Base-by-base conservation (phyloP, 2,797 vertebrate genomes). In the Aeoliscus strigatus region DNA sequence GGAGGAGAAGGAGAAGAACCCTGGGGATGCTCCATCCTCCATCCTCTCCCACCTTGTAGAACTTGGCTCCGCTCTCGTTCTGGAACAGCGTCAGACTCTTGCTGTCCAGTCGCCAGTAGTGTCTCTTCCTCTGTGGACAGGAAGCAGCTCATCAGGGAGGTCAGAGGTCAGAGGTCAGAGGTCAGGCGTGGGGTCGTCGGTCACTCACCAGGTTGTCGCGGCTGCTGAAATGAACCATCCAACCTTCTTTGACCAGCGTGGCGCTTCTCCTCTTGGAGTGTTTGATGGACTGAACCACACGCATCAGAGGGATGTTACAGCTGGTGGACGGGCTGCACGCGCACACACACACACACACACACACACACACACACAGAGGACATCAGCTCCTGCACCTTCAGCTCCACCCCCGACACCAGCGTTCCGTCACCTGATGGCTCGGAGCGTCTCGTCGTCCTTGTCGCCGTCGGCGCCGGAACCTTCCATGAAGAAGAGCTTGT, bases 391-490 rank as follows among this genome's bases (percentile, higher is more conserved):
- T 21, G n/a, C n/a, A n/a, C n/a, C n/a, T n/a, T n/a, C n/a, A n/a
- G n/a, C n/a, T n/a, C n/a, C n/a, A n/a, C n/a, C n/a, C n/a, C n/a
- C n/a, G n/a, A n/a, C n/a, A n/a, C n/a, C n/a, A n/a, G n/a, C n/a
- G n/a, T n/a, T n/a, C n/a, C 26, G 1, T 56, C 87, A 93, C 92
- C 92, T 93, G 70, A 92, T 91, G 23, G 90, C 87, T 73, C 88
- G 81, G 44, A 88, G 66, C 33, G 83, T 71, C 77, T 93, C 91
- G 33, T 93, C 91, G 32, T 92, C 91, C 71, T 88, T 90, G 48
- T 93, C 91, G 8, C 75, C 73, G 24, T 93, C 91, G 0, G 84
- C 66, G 48, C 90, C 84, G 37, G 88, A 75, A 0, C 90, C 84
- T 71, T 92, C 91, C 40, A 86, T 83, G 73, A 86, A 89, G 75